Evolutionary conservation across 2,113 vertebrate species (phyloP), one percentile per base, ranked within the genome.

Genomic region (Semnornis frantzii): DNA sequence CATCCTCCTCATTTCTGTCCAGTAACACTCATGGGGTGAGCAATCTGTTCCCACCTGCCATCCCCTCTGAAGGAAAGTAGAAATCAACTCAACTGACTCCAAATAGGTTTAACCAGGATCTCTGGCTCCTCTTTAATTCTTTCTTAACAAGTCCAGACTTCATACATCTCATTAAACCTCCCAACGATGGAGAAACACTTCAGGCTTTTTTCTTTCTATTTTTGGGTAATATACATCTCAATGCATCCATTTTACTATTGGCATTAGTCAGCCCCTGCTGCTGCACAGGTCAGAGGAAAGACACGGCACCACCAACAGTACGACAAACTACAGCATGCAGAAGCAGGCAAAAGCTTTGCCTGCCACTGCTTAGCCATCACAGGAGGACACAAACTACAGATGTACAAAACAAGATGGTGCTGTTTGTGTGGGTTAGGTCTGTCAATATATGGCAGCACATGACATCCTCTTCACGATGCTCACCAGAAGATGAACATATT

Each of bases 301-400:
- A 48, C 9, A 1, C 34, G 28, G 8, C 5, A 23, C 27, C 21
- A 46, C 11, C 27, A 91, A 7, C 31, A 5, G 0, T 5, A 5
- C 10, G 57, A 28, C 27, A 52, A 84, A 71, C 0, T 3, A 39
- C 48, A 54, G 12, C 30, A 37, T 78, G 28, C 3, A 74, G 52
- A 18, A 87, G 27, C 20, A 59, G 19, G 28, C n/a, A n/a, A 27
- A 87, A 48, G 13, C 28, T 91, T 62, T 63, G 5, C 16, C 15
- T 33, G 37, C 11, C 9, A 1, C 31, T 50, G 18, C 30, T 55
- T 4, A 55, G 3, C 14, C 58, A 5, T 52, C 5, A 2, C 30
- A 50, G 58, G 20, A 78, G 46, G 9, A 39, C 46, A 54, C 19
- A 42, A 52, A 21, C 15, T 58, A 33, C 59, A 63, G 57, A 55